A percentile compares a stretch with the other conserved stretches of the same genome.
These are phyloP conservation scores for Tigriopus japonicus DNA, from an alignment of 1,140 invertebrate species.

Conservation along the genomic window DNA sequence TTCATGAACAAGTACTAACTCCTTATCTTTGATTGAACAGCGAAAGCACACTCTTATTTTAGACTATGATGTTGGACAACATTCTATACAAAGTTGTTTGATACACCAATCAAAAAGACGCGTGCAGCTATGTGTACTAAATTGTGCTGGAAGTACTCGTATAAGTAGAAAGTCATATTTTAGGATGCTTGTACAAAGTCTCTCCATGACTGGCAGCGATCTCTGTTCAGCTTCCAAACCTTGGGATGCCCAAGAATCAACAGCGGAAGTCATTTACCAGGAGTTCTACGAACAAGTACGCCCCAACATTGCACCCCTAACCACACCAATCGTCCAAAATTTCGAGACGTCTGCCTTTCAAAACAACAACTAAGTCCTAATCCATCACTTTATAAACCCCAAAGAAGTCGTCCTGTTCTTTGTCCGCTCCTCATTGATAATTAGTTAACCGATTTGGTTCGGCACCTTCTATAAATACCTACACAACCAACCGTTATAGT, in stretches of 20 bases:
- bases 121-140: not conserved
- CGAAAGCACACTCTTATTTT: too few species aligned
- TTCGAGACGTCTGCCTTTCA: too few species aligned
- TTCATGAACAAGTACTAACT: conserved; percentile 47
- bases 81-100: not conserved
- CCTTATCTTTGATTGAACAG: too few species aligned
- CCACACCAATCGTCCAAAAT: not conserved
- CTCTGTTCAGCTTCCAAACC: conserved; percentile 60
- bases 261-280: conserved; percentile 59
- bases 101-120: not conserved
- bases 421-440: too few species aligned
- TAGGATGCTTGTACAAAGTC: conserved; percentile 41
- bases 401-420: too few species aligned
- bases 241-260: conserved; percentile 58
- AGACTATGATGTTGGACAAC: too few species aligned
- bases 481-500: too few species aligned
- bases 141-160: not conserved
- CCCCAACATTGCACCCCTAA: not conserved
- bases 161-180: not conserved
- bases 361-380: too few species aligned
- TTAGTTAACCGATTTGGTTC: too few species aligned
- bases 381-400: too few species aligned
- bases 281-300: conserved; percentile 64
- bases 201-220: conserved; percentile 62
- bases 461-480: too few species aligned